Base-by-base conservation (phyloP, 2,888 invertebrate genomes). In the Diaphora mendica region DNA sequence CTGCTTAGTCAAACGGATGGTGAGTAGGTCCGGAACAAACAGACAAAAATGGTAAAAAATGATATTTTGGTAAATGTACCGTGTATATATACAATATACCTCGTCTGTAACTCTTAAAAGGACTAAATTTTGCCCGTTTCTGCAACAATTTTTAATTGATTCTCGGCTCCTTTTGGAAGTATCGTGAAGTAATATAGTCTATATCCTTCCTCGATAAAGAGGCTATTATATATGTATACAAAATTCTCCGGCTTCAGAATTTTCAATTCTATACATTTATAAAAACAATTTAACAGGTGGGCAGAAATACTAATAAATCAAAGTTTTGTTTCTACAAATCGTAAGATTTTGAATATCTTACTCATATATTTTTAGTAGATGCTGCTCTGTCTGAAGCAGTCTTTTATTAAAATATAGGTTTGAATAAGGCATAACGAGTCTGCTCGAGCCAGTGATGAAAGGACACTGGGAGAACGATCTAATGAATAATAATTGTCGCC, bases 401-500 rank as follows among this genome's bases (percentile, higher is more conserved):
- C 89, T 92, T 92, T 91, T 89, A 93, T 92, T 92, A 91, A 91
- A 91, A 90, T 89, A 87, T 87, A 83, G 85, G 83, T 77, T 84
- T 93, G 94, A 94, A 94, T 94, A 91, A 90, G 90, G 82, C 89
- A 88, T 93, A 93, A 92, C 91, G 91, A 91, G 90, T 82, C 85
- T 88, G 86, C 82, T 84, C 82, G 85, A 77, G 85, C 72, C 80
- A 79, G 82, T 89, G 90, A 94, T 94, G 93, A 94, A 92, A 93
- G 93, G 92, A 82, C 87, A 85, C 85, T 81, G 77, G 81, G 82
- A 86, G 86, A 88, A 87, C 85, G 82, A 84, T 82, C 89, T 93
- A 92, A 94, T 94, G 93, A 93, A 92, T 92, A 91, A 92, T 93
- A 92, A 93, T 93, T 92, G 89, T 89, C 83, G 85, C 80, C 79